Base-by-base conservation (phyloP, 2,888 invertebrate species). In the Alcis repandata region DNA sequence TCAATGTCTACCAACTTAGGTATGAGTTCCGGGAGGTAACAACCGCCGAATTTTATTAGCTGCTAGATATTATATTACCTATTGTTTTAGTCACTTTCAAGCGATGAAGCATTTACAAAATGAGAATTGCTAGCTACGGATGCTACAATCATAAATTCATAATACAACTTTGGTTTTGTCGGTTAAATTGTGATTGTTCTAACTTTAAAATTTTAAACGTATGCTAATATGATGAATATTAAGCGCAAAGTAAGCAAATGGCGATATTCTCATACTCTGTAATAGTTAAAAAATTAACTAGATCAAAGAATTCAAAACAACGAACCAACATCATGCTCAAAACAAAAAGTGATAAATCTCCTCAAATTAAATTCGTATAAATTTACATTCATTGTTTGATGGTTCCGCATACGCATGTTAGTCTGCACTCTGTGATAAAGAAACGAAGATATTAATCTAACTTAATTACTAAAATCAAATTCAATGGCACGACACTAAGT, bases 391-490 rank as follows among this genome's bases (percentile, higher is more conserved):
- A 27, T 53, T 54, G 48, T 63, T 32, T 36, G 19, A 20, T 32
- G 33, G 48, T 63, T 63, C 63, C 63, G 58, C 53, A 41, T 63
- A 63, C 53, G 48, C 41, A 40, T n/a, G 9, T 41, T 51, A 45
- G 46, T 58, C 13, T 45, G 13, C 38, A n/a, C n/a, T n/a, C n/a
- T n/a, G n/a, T n/a, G 54, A 60, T 60, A 51, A 62, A 51, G 33
- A 40, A 54, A 32, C 53, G 41, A 17, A 54, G 41, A 63, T 49
- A 63, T 48, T 54, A 46, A 54, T 59, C 59, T 54, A 27, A 10
- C 10, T 46, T 63, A 59, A 63, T 63, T 53, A 63, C 59, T 54
- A 20, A 59, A 59, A 64, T 59, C 38, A 59, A 59, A 49, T 56
- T 49, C 54, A 64, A 64, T 59, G 54, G 49, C 38, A 53, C 43